Evolutionary conservation across 92 coral and sea anemone genomes (phyloP).

Genomic region (Muricea muricata): DNA sequence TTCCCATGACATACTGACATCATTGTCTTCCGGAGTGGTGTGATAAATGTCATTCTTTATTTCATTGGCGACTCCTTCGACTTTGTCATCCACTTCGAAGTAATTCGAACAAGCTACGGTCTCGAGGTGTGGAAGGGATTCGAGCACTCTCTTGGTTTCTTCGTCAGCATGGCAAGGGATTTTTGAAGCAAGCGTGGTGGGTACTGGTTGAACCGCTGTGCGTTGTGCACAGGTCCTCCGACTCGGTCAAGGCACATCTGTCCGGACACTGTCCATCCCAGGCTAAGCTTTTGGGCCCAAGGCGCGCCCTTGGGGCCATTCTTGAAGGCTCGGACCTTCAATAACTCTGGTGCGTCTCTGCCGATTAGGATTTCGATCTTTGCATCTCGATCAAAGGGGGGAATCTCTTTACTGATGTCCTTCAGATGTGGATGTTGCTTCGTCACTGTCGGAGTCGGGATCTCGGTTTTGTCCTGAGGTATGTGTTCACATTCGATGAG

Average conservation of each 20-base stretch:
- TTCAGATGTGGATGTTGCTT: slow-evolving; percentile 44
- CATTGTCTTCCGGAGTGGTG: slow-evolving; percentile 28
- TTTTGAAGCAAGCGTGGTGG: too few species aligned
- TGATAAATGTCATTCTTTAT: slow-evolving; percentile 7
- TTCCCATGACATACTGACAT: slow-evolving; percentile 31
- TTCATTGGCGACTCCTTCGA: not conserved
- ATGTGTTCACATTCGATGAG: slow-evolving; percentile 48
- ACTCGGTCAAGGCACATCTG: slow-evolving; percentile 25
- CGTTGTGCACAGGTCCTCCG: slow-evolving; percentile 16
- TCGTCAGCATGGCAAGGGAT: too few species aligned
- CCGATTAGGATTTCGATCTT: slow-evolving; percentile 48
- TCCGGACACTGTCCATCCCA: slow-evolving; percentile 35
- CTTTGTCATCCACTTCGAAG: slow-evolving; percentile 49
- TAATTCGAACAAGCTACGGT: slow-evolving; percentile 57
- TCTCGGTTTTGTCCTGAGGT: slow-evolving; percentile 42
- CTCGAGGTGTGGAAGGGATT: not conserved
- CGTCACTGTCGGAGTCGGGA: slow-evolving; percentile 52
- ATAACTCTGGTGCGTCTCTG: slow-evolving; percentile 56
- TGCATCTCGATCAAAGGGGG: slow-evolving; percentile 45
- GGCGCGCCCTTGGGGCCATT: slow-evolving; percentile 64
- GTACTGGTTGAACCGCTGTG: too few species aligned
- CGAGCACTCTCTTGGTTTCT: not conserved
- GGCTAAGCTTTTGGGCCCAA: slow-evolving; percentile 54
- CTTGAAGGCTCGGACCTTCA: slow-evolving; percentile 53
- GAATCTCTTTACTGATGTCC: slow-evolving; percentile 46